Evolutionary conservation across 2,888 invertebrate genomes (phyloP).

Genomic region (Barypeithes pellucidus): DNA sequence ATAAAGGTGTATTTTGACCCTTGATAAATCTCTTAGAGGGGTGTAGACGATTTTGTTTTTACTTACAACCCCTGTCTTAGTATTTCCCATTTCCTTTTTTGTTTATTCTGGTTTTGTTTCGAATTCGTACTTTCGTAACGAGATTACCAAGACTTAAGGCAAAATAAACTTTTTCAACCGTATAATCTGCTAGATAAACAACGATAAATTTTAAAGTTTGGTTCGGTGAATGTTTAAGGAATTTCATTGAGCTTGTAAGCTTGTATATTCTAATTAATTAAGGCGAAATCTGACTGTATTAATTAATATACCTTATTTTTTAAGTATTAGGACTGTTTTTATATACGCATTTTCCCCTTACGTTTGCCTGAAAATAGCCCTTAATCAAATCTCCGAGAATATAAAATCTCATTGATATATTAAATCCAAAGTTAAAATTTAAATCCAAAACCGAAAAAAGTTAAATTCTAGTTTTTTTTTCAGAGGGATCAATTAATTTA

Average conservation of each 20-base stretch:
- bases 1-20: constrained; percentile 13
- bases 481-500: too few relatives aligned
- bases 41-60: not conserved
- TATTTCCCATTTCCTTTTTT: constrained; percentile 1
- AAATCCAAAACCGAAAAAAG: too few relatives aligned
- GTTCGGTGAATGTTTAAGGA: not conserved
- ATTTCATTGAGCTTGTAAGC: not conserved
- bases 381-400: too few relatives aligned
- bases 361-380: too few relatives aligned
- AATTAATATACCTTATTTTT: too few relatives aligned
- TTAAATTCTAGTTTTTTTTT: too few relatives aligned
- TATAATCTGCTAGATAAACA: constrained; percentile 13
- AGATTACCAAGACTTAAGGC: constrained; percentile 14
- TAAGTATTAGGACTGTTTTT: too few relatives aligned
- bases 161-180: constrained; percentile 12
- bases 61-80: constrained; percentile 5
- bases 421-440: too few relatives aligned
- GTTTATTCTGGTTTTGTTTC: constrained; percentile 17
- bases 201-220: constrained; percentile 12
- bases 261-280: not conserved
- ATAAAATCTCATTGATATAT: too few relatives aligned
- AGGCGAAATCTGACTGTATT: not conserved
- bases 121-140: constrained; percentile 17
- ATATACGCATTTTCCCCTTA: too few relatives aligned
- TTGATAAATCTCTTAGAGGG: constrained; percentile 10